Percentiles rank a stretch among this genome's conserved stretches.
Conservation (phyloP, 2,888 invertebrate species). For the Oscheius sp. region DNA sequence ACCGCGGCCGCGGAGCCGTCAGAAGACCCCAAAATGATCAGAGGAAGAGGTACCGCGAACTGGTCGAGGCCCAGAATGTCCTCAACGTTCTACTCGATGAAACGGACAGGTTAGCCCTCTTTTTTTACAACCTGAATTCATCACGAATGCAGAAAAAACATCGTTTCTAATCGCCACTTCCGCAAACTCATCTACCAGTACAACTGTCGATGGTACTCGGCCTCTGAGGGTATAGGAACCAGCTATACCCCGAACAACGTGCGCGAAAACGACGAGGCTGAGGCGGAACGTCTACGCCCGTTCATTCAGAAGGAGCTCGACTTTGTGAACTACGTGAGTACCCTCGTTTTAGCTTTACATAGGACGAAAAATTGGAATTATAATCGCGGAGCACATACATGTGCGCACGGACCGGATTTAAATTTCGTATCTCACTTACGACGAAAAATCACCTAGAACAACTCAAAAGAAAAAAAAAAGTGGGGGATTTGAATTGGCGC, state of each 20-base stretch:
- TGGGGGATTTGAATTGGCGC: neutral
- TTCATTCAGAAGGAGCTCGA: conserved; percentile 22
- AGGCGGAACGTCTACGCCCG: neutral
- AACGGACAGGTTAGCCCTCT: neutral
- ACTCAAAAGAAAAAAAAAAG: neutral
- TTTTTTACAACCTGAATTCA: neutral
- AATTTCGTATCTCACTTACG: neutral
- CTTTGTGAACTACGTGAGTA: conserved; percentile 9
- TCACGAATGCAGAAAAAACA: neutral
- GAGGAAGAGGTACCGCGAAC: neutral
- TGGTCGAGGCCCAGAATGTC: neutral
- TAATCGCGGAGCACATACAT: too few relatives aligned
- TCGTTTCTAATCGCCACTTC: conserved; percentile 3
- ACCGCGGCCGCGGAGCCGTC: neutral
- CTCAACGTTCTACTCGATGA: conserved; percentile 16
- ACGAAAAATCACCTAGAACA: neutral
- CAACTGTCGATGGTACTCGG: neutral
- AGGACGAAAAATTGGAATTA: too few relatives aligned
- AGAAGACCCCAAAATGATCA: neutral
- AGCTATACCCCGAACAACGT: conserved; percentile 1
- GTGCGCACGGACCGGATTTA: too few relatives aligned
- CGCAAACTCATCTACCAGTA: conserved; percentile 10
- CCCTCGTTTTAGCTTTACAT: neutral
- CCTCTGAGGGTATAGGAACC: neutral
- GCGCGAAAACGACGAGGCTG: conserved; percentile 8